Base-by-base conservation (phyloP, 2,797 vertebrate species). In the Enteromius thamalakanensis region DNA sequence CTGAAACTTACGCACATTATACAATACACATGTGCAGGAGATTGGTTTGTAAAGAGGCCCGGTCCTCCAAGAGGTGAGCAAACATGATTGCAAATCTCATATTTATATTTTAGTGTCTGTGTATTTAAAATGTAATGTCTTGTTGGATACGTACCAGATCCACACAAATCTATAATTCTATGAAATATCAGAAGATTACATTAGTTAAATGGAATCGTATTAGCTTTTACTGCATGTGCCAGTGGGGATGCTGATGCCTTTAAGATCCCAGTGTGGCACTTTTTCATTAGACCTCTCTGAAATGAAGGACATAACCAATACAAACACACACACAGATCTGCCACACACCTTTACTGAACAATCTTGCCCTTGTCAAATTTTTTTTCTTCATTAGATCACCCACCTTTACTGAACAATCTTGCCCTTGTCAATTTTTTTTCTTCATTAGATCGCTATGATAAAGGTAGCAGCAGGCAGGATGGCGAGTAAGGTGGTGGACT, bases 381-480 rank as follows among this genome's bases (percentile, higher is more conserved):
- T 17, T 26, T 55, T 34, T 23, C 0, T 8, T 58, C 72, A 21
- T 0, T 87, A 98, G 97, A 95, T 99, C 67, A 32, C 29, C 29
- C 29, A 32, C 29, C 2, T 32, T 32, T 32, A 32, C 29, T 32
- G 29, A 32, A 32, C 29, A 32, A 37, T 68, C n/a, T 45, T 45
- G 29, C 26, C 34, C 23, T 74, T 64, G 72, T 10, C 8, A 26
- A 60, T 58, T 45, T 60, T 17, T 26, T 55, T 34, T 23, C 0
- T 8, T 58, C 72, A 21, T 0, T 87, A 98, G 97, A 95, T 99
- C 65, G 95, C 97, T 4, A 96, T 99, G 96, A 97, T 97, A 86
- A 98, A 98, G 87, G 97, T 98, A 82, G 96, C 91, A 6, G 96
- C 96, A 78, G 97, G 94, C 42, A 93, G 95, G 87, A 95, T 96